phyloP scores from a whole-genome alignment of 2,113 vertebrate species.

The Uria lomvia region DNA sequence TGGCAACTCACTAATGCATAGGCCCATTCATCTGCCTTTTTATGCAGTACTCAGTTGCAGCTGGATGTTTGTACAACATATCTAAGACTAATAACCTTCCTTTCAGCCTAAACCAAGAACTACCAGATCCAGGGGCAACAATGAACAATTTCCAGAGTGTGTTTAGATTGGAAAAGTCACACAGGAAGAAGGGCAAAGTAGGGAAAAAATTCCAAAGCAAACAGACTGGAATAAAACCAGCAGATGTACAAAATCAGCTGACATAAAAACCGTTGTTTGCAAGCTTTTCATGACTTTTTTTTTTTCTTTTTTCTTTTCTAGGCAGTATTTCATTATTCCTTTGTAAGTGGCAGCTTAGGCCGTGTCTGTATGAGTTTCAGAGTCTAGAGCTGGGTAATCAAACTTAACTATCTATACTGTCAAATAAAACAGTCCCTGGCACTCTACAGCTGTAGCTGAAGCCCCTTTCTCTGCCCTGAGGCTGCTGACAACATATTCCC shows the following conservation, averaged over 20 bases:
- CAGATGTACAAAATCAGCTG: constrained; percentile 22
- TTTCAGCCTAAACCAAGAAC: constrained; percentile 6
- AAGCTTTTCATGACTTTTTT: background rate
- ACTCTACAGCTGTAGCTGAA: background rate
- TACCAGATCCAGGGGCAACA: constrained; percentile 10
- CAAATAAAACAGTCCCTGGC: background rate
- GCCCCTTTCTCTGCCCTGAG: background rate
- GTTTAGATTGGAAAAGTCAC: constrained; percentile 34
- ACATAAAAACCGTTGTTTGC: background rate
- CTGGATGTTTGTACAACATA: background rate
- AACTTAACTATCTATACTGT: background rate
- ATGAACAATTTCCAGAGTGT: constrained; percentile 28
- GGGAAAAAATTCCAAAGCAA: constrained; percentile 15
- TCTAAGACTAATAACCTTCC: background rate
- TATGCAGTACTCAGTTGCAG: background rate
- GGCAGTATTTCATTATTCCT: background rate
- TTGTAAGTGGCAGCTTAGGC: background rate
- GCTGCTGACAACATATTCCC: background rate
- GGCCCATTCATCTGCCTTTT: background rate
- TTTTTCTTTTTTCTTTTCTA: background rate
- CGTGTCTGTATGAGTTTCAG: background rate
- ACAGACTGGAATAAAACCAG: background rate
- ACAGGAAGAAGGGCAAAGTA: constrained; percentile 30
- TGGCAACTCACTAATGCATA: background rate
- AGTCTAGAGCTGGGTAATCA: background rate